Percentiles rank a stretch among this genome's conserved stretches.
phyloP scores from a whole-genome alignment of 2,113 vertebrate genomes.

The Hypomesus transpacificus region DNA sequence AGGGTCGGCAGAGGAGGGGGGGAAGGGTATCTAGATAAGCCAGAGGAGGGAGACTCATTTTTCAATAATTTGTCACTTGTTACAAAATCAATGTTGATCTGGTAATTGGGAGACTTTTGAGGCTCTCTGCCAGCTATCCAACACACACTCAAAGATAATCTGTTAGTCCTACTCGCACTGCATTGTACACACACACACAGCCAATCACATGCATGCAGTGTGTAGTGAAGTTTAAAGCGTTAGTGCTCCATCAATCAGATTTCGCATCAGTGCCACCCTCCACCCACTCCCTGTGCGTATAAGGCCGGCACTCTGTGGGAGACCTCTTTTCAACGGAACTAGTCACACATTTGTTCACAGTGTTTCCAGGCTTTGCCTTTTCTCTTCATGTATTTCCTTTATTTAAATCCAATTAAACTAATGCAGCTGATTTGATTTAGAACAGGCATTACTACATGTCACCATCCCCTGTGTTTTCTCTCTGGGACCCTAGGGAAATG shows the following conservation, averaged over 20 bases:
- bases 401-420: slow-evolving; percentile 37
- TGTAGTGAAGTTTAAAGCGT: not conserved
- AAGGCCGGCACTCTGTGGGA: slow-evolving; percentile 17
- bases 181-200: slow-evolving; percentile 1
- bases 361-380: slow-evolving; percentile 13
- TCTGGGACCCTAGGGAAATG: not conserved
- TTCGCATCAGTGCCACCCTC: slow-evolving; percentile 14
- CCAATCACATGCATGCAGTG: not conserved
- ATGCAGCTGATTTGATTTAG: slow-evolving; percentile 39
- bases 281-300: not conserved
- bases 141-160: not conserved
- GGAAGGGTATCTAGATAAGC: not conserved
- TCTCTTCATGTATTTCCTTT: slow-evolving; percentile 42
- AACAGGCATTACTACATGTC: slow-evolving; percentile 25
- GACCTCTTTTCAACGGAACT: slow-evolving; percentile 29
- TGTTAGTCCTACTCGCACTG: not conserved
- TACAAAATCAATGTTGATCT: slow-evolving; percentile 24
- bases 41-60: not conserved
- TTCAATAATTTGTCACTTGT: not conserved
- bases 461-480: slow-evolving; percentile 14
- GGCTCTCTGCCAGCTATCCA: not conserved
- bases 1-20: not conserved
- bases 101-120: slow-evolving; percentile 12
- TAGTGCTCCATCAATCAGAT: slow-evolving; percentile 35
- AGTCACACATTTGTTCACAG: slow-evolving; percentile 30